Evolutionary conservation across 2,797 vertebrate species (phyloP).

Genomic region (Emydoidea blandingii): DNA sequence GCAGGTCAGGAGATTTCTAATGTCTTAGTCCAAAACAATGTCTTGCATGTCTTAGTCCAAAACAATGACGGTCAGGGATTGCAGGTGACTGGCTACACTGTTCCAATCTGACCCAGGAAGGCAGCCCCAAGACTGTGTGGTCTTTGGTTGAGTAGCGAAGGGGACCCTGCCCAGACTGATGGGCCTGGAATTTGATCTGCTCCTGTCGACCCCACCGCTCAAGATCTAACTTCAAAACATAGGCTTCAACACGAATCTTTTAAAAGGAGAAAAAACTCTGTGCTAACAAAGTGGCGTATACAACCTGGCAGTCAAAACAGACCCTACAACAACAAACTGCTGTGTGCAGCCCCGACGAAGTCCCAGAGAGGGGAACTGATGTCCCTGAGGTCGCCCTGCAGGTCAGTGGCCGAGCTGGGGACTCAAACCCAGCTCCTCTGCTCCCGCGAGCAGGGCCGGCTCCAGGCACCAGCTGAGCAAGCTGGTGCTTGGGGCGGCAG

Average conservation of each 20-base stretch:
- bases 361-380: not conserved
- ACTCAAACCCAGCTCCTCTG: not conserved
- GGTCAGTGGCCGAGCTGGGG: not conserved
- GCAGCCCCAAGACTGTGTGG: not conserved
- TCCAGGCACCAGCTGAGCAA: too few species aligned
- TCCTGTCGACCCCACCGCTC: not conserved
- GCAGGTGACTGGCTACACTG: too few species aligned
- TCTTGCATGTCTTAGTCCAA: not conserved
- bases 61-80: not conserved
- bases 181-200: not conserved
- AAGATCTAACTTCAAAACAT: not conserved
- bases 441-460: too few species aligned
- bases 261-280: not conserved
- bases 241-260: not conserved
- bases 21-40: not conserved
- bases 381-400: not conserved
- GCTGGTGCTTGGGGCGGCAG: too few species aligned
- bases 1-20: not conserved
- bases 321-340: not conserved
- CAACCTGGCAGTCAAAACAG: not conserved
- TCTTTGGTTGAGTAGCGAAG: not conserved
- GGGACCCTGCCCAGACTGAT: not conserved
- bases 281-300: not conserved
- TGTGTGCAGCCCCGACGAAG: not conserved
- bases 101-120: not conserved